These are phyloP conservation scores for Synanthedon vespiformis DNA, from an alignment of 2,888 invertebrate genomes.

Conservation along the genomic window DNA sequence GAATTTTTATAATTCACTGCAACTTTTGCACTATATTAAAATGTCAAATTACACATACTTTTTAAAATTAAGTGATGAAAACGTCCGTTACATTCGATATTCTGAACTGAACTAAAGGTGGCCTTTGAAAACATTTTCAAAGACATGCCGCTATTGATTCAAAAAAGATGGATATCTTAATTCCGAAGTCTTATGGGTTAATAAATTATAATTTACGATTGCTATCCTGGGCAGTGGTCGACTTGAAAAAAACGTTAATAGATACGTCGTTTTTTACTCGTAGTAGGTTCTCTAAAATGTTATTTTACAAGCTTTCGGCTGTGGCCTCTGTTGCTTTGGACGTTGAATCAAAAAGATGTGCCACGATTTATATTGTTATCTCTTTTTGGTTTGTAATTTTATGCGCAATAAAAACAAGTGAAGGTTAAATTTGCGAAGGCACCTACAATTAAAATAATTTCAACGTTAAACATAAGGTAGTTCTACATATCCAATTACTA, in stretches of 20 bases:
- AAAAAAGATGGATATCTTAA: constrained; percentile 56
- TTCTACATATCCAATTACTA: neutral
- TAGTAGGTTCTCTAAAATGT: constrained; percentile 45
- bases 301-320: constrained; percentile 33
- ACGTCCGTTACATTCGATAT: constrained; percentile 44
- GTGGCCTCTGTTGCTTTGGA: constrained; percentile 5
- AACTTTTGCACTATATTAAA: neutral
- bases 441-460: neutral
- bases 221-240: constrained; percentile 37
- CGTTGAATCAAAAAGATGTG: constrained; percentile 14
- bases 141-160: constrained; percentile 51
- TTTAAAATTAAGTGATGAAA: neutral
- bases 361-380: constrained; percentile 28
- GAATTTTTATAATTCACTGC: neutral
- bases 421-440: neutral
- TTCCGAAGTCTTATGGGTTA: constrained; percentile 47
- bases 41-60: neutral
- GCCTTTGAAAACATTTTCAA: constrained; percentile 27
- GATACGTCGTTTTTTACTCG: constrained; percentile 52
- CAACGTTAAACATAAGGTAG: neutral
- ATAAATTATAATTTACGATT: constrained; percentile 69
- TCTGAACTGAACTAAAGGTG: constrained; percentile 35
- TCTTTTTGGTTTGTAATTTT: constrained; percentile 26
- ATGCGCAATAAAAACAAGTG: neutral
- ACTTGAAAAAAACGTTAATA: constrained; percentile 60